These are phyloP conservation scores for Progne subis DNA, from an alignment of 2,113 vertebrate species.

Conservation along the genomic window DNA sequence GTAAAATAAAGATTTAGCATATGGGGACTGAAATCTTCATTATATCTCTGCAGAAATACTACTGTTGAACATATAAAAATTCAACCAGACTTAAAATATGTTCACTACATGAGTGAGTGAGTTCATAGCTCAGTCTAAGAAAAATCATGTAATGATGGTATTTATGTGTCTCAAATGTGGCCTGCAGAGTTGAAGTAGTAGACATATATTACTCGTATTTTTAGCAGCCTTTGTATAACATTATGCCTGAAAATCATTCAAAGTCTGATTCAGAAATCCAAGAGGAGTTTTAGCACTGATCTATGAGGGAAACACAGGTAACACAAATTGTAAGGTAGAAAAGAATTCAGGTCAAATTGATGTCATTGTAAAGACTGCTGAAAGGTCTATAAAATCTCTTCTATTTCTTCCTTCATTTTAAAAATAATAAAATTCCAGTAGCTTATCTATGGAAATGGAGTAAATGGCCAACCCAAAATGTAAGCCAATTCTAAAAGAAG, in stretches of 20 bases:
- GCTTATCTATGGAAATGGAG: neutral
- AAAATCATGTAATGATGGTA: neutral
- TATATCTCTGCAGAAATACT: neutral
- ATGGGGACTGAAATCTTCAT: neutral
- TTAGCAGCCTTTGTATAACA: neutral
- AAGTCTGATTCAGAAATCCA: neutral
- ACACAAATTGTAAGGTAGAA: neutral
- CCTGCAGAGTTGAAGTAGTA: neutral
- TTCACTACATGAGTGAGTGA: too few relatives aligned
- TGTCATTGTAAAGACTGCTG: neutral
- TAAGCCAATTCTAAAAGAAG: neutral
- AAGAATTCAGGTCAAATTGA: neutral
- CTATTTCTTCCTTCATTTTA: neutral
- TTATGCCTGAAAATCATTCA: neutral
- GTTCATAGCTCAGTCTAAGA: neutral
- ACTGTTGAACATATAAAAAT: neutral
- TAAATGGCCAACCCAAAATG: neutral
- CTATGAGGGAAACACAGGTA: neutral
- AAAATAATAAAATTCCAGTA: neutral
- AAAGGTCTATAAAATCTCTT: neutral
- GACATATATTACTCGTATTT: neutral
- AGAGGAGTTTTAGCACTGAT: neutral
- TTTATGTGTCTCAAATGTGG: neutral
- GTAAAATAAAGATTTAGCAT: neutral
- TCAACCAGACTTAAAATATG: neutral